phyloP scores from a whole-genome alignment of 2,888 invertebrate species.

The Ophion ventricosus region DNA sequence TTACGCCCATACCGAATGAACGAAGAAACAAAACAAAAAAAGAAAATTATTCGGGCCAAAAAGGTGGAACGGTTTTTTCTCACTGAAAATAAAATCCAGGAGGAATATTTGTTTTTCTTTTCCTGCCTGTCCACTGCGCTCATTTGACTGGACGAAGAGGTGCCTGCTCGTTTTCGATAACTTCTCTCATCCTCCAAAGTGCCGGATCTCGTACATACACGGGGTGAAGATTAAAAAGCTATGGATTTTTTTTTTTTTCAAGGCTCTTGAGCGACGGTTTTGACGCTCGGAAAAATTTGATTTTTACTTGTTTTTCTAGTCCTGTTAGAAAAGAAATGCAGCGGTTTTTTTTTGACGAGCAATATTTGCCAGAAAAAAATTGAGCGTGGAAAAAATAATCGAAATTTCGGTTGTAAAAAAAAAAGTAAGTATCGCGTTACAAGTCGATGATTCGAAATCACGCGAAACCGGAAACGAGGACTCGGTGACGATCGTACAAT shows the following conservation, averaged over 20 bases:
- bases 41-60: conserved; percentile 33
- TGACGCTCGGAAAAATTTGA: too few relatives aligned
- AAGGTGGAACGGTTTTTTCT: conserved; percentile 13
- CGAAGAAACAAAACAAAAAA: conserved; percentile 17
- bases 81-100: conserved; percentile 10
- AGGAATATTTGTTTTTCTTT: conserved; percentile 1
- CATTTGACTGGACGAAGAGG: background rate
- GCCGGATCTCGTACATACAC: background rate
- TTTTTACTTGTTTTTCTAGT: too few relatives aligned
- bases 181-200: background rate
- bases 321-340: too few relatives aligned
- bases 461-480: conserved; percentile 40
- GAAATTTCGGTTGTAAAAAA: background rate
- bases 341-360: too few relatives aligned
- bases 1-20: conserved; percentile 62
- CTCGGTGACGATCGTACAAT: conserved; percentile 31
- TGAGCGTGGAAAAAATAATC: too few relatives aligned
- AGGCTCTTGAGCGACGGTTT: too few relatives aligned
- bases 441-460: conserved; percentile 40
- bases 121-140: background rate
- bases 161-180: background rate
- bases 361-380: too few relatives aligned
- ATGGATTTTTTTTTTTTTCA: too few relatives aligned
- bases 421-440: background rate
- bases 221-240: too few relatives aligned